Conservation (phyloP, 2,797 vertebrate genomes). For the Cossypha niveicapilla region DNA sequence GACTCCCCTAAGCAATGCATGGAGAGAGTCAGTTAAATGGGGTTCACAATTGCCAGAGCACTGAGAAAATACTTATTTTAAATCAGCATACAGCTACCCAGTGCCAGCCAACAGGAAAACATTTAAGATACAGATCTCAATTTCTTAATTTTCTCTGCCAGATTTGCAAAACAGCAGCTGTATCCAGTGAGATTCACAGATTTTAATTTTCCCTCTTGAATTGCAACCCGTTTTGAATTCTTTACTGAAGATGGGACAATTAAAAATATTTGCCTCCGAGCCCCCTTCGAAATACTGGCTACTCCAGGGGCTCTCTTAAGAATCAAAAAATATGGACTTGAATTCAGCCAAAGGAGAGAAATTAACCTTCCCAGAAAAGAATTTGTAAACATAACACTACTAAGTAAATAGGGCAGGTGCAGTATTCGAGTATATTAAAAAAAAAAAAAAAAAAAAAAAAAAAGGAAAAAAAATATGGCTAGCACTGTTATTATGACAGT, state of each 20-base stretch:
- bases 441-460: background rate
- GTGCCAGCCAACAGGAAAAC: background rate
- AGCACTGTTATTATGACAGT: background rate
- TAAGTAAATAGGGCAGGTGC: background rate
- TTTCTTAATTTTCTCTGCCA: background rate
- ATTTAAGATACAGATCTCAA: background rate
- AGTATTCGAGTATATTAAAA: background rate
- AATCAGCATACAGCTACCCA: background rate
- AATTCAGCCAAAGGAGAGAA: constrained; percentile 2
- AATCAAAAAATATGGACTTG: background rate
- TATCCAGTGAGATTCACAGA: background rate
- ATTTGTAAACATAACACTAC: background rate
- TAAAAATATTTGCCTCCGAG: constrained; percentile 31
- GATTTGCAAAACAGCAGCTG: background rate
- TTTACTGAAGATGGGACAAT: constrained; percentile 11
- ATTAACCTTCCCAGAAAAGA: background rate
- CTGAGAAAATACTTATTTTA: constrained; percentile 5
- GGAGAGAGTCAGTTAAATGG: constrained; percentile 45
- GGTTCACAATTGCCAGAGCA: background rate
- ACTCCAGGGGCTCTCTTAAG: background rate
- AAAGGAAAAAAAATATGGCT: background rate
- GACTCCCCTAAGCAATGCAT: constrained; percentile 54
- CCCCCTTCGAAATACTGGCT: background rate
- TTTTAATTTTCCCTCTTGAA: background rate
- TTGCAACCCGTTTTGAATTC: background rate